phyloP scores from a whole-genome alignment of 2,113 vertebrate species.

The Alligator sinensis region DNA sequence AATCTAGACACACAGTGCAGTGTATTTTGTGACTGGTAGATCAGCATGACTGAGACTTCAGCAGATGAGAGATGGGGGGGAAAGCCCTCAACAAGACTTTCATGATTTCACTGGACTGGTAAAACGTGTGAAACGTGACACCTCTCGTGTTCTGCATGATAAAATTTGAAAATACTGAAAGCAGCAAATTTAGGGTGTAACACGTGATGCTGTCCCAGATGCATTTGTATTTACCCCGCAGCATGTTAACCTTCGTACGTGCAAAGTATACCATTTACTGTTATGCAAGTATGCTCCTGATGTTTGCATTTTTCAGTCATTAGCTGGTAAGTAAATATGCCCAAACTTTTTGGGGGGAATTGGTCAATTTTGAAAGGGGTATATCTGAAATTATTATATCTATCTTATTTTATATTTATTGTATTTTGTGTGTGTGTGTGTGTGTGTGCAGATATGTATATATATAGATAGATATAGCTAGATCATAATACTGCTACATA shows the following conservation, averaged over 20 bases:
- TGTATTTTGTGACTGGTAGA: background rate
- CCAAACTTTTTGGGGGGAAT: background rate
- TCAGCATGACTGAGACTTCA: background rate
- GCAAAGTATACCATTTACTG: background rate
- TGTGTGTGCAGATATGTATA: no score
- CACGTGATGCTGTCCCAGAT: background rate
- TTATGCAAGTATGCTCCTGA: background rate
- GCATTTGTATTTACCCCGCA: background rate
- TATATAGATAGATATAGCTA: no score
- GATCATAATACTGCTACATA: no score
- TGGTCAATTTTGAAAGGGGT: no score
- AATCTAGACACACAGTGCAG: background rate
- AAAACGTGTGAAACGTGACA: background rate
- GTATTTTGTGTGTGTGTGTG: no score
- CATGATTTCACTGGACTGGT: background rate
- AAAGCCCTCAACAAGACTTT: background rate
- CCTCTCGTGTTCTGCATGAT: background rate
- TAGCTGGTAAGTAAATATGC: rapidly evolving
- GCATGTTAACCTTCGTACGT: background rate
- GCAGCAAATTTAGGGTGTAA: background rate
- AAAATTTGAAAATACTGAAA: background rate
- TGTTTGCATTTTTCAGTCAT: background rate
- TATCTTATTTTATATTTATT: no score
- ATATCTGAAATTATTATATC: no score
- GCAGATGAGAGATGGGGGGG: background rate